Evolutionary conservation across 2,113 vertebrate genomes (phyloP).

Genomic region (Micromys minutus): DNA sequence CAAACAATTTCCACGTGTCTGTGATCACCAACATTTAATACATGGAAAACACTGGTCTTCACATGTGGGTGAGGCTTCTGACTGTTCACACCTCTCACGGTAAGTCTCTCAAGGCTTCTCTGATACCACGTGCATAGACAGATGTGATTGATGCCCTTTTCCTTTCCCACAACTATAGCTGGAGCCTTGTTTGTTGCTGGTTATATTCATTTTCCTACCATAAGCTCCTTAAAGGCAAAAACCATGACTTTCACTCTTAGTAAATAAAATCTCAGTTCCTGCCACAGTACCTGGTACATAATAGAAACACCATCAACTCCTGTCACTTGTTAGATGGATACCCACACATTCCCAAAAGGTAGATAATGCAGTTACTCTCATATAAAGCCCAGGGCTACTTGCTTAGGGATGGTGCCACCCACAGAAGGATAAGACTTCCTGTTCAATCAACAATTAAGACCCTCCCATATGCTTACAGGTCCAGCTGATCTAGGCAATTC

Average conservation of each 20-base stretch:
- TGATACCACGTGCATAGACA: not conserved
- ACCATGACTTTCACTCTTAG: not conserved
- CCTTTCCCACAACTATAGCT: not conserved
- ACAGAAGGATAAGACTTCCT: not conserved
- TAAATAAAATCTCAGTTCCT: not conserved
- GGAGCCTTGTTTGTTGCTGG: not conserved
- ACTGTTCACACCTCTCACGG: not conserved
- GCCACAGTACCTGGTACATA: not conserved
- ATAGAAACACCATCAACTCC: not conserved
- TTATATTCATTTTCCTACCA: not conserved
- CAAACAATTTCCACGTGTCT: not conserved
- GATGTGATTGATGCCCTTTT: not conserved
- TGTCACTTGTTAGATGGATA: not conserved
- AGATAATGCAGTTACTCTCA: not conserved
- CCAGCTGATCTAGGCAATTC: not conserved
- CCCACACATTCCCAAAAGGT: not conserved
- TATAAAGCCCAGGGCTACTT: not conserved
- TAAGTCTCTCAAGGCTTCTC: not conserved
- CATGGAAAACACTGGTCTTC: not conserved
- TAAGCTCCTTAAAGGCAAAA: constrained; percentile 20
- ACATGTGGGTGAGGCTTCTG: not conserved
- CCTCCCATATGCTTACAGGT: no score
- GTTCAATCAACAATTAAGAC: not conserved
- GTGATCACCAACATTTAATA: not conserved
- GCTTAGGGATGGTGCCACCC: not conserved